Evolutionary conservation across 1,140 invertebrate genomes (phyloP).

Genomic region (Heliothis virescens): DNA sequence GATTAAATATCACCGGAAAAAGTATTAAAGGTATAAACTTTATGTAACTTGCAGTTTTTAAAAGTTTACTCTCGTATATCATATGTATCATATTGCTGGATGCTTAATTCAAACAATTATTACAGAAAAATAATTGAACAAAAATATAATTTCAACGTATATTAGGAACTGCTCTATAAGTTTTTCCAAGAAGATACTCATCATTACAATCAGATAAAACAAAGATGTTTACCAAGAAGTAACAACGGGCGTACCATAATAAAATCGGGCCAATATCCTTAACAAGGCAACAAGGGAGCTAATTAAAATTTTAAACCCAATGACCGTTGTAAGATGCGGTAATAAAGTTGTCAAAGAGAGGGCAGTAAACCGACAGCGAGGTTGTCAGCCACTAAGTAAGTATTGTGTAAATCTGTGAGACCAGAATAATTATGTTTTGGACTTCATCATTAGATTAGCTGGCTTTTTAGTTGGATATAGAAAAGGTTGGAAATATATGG

Average conservation of each 20-base stretch:
- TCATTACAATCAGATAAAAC: conserved; percentile 55
- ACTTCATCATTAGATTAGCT: conserved; percentile 13
- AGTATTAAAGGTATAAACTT: too few relatives aligned
- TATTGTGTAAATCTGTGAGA: conserved; percentile 45
- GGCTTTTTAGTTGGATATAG: not conserved
- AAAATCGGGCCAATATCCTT: conserved; percentile 70
- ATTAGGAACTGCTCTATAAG: not conserved
- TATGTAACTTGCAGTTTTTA: too few relatives aligned
- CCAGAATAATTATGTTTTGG: conserved; percentile 21
- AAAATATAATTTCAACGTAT: not conserved
- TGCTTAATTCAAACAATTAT: too few relatives aligned
- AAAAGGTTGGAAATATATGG: not conserved
- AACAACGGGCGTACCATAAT: conserved; percentile 55
- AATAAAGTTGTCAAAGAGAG: conserved; percentile 70
- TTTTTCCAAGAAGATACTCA: conserved; percentile 18
- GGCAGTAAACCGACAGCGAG: conserved; percentile 55
- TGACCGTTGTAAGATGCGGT: conserved; percentile 59
- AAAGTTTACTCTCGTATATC: too few relatives aligned
- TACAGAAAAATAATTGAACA: too few relatives aligned
- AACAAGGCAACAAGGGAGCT: conserved; percentile 71
- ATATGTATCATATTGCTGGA: too few relatives aligned
- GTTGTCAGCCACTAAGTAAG: conserved; percentile 32
- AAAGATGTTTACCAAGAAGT: conserved; percentile 55
- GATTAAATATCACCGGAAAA: too few relatives aligned
- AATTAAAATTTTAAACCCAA: conserved; percentile 76